Evolutionary conservation across 2,888 invertebrate species (phyloP).

Genomic region (Rhagonycha fulva): DNA sequence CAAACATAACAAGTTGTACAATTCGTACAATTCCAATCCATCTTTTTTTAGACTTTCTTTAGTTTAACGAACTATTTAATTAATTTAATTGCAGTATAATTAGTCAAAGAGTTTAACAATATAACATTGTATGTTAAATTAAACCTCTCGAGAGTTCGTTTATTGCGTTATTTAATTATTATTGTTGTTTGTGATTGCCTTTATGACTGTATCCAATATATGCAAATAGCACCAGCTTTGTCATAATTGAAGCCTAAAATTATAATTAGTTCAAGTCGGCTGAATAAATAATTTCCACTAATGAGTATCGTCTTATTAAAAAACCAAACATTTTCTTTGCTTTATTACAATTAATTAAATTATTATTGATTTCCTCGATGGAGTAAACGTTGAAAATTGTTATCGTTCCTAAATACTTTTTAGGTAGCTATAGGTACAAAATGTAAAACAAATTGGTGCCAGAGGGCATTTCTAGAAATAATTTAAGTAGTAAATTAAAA

Average conservation of each 20-base stretch:
- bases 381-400: not conserved
- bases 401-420: not conserved
- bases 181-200: not conserved
- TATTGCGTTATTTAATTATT: not conserved
- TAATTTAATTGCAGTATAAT: not conserved
- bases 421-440: not conserved
- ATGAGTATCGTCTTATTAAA: not conserved
- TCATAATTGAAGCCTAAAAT: slow-evolving; percentile 4
- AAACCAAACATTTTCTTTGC: not conserved
- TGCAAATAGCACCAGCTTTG: not conserved
- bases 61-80: not conserved
- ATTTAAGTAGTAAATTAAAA: not conserved
- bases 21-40: not conserved
- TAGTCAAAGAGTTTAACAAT: not conserved
- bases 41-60: not conserved
- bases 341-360: not conserved
- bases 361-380: not conserved
- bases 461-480: not conserved
- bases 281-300: not conserved
- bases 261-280: slow-evolving; percentile 1
- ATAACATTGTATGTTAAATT: not conserved
- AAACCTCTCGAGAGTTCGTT: not conserved
- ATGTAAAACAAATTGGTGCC: not conserved
- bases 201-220: not conserved
- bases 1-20: not conserved